Base-by-base conservation (phyloP, 2,888 invertebrate species). In the Troides oblongomaculatus region DNA sequence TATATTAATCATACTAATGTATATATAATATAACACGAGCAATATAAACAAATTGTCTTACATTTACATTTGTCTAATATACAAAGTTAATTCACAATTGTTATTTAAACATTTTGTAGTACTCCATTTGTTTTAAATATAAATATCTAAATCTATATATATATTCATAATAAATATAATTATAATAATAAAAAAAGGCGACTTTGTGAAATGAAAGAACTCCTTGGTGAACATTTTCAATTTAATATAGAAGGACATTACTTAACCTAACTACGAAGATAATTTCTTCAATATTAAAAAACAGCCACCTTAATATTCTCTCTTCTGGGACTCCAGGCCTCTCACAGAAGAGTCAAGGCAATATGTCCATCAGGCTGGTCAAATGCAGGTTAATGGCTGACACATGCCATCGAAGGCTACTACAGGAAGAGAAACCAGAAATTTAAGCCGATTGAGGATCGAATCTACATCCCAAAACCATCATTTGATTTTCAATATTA, bases 71-170 rank as follows among this genome's bases (percentile, higher is more conserved):
- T 63, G n/a, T 30, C n/a, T 63, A 63, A 56, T 30, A 53, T 53
- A 63, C 18, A 56, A 12, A 18, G 53, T 53, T 12, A n/a, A 30
- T 56, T 63, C 25, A 56, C 17, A n/a, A 23, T 50, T 62, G 1
- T 25, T 21, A 43, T 60, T 63, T 46, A 30, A 53, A 25, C 25
- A 30, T 53, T 3, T 46, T 62, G 23, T 30, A 30, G 2, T 25
- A 30, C 63, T 56, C 63, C 63, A 63, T 63, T 63, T 63, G 63
- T 56, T 63, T 63, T 63, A 63, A 63, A 63, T 53, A 36, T n/a
- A 25, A 46, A 61, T 7, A 61, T n/a, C 8, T 18, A 8, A 36
- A 39, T 60, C 39, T 36, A 36, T 10, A 43, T 46, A 14, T 30
- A 50, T 50, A 18, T 18, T 50, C 2, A 18, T 50, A 50, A 18